Evolutionary conservation across 2,113 vertebrate genomes (phyloP).

Genomic region (Solea senegalensis): DNA sequence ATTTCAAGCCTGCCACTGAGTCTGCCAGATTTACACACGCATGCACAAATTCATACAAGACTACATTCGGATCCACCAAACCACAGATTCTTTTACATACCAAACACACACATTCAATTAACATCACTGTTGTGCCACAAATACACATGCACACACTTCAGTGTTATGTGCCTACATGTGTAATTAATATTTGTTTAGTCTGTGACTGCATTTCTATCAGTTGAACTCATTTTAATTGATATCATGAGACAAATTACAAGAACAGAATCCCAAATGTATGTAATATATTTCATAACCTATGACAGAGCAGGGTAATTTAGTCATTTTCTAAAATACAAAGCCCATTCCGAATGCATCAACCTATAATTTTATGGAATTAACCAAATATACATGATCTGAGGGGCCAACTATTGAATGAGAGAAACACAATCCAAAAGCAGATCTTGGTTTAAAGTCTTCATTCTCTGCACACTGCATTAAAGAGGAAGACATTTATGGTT

Average conservation of each 20-base stretch:
- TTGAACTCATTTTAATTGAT: conserved; percentile 53
- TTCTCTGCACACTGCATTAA: conserved; percentile 16
- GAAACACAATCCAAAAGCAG: conserved; percentile 11
- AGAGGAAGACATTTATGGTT: conserved; percentile 37
- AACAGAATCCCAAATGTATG: conserved; percentile 35
- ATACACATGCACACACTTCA: conserved; percentile 8
- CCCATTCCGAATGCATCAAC: conserved; percentile 26
- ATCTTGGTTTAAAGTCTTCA: conserved; percentile 40
- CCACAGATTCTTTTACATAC: conserved; percentile 25
- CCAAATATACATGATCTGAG: conserved; percentile 48
- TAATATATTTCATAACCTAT: conserved; percentile 34
- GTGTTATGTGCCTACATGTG: conserved; percentile 49
- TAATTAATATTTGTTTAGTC: conserved; percentile 58
- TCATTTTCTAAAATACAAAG: conserved; percentile 37
- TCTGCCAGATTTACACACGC: conserved; percentile 30
- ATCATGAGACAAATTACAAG: conserved; percentile 42
- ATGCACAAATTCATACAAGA: conserved; percentile 34
- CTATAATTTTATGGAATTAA: conserved; percentile 43
- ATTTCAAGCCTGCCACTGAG: conserved; percentile 69
- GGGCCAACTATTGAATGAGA: conserved; percentile 21
- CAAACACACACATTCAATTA: not conserved
- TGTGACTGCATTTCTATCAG: conserved; percentile 55
- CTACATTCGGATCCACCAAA: conserved; percentile 43
- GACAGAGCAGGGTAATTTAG: conserved; percentile 29
- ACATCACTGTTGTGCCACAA: conserved; percentile 7